phyloP scores from a whole-genome alignment of 2,888 invertebrate genomes.

The Prenolepis imparis region DNA sequence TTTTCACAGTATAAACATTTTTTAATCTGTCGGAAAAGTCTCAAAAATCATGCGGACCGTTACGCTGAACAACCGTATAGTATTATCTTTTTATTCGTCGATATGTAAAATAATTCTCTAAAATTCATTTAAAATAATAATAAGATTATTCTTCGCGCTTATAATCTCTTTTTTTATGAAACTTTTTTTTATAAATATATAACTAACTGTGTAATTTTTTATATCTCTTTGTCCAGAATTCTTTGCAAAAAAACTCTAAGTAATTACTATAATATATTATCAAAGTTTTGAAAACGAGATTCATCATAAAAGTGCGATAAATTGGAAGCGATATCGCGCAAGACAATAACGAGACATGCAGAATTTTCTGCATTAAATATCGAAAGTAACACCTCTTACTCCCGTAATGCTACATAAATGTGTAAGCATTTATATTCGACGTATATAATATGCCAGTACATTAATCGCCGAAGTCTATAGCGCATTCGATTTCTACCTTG shows the following conservation, averaged over 20 bases:
- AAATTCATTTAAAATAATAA: neutral
- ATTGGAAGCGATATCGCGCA: slow-evolving; percentile 44
- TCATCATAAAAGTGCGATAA: neutral
- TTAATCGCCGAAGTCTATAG: slow-evolving; percentile 63
- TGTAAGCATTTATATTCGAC: slow-evolving; percentile 53
- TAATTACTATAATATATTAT: neutral
- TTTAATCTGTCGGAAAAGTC: too few relatives aligned
- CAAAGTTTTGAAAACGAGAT: neutral
- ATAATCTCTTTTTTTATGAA: neutral
- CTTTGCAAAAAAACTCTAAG: neutral
- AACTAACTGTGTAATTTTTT: neutral
- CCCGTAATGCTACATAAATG: slow-evolving; percentile 57
- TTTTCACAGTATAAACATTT: too few relatives aligned
- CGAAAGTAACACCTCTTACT: slow-evolving; percentile 75
- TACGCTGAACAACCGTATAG: too few relatives aligned
- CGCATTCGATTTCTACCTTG: slow-evolving; percentile 68
- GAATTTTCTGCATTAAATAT: slow-evolving; percentile 71
- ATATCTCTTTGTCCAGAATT: neutral
- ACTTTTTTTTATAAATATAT: neutral
- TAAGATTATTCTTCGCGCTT: neutral
- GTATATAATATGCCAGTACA: slow-evolving; percentile 60
- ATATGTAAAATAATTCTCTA: neutral
- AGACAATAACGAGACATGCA: slow-evolving; percentile 61
- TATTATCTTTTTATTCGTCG: neutral
- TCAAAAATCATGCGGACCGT: too few relatives aligned